Percentiles rank a stretch among this genome's conserved stretches.
Evolutionary conservation across 2,113 vertebrate species (phyloP).

Genomic region (zebrafish (Danio rerio)): GRCz12tu NC_133196.1:20314001-20314500

Average conservation of each 20-base stretch:
- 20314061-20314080: too few relatives aligned
- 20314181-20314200: too few relatives aligned
- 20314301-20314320: not conserved
- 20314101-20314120: too few relatives aligned
- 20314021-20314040: too few relatives aligned
- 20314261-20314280: not conserved
- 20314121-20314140: too few relatives aligned
- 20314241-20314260: not conserved
- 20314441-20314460: not conserved
- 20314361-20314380: not conserved
- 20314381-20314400: not conserved
- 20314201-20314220: too few relatives aligned
- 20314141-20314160: too few relatives aligned
- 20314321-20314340: not conserved
- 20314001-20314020: too few relatives aligned
- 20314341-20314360: not conserved
- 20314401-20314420: not conserved
- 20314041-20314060: too few relatives aligned
- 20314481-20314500: slow-evolving; percentile 1
- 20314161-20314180: too few relatives aligned
- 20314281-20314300: not conserved
- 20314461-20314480: not conserved
- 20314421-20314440: not conserved
- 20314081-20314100: too few relatives aligned
- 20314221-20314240: not conserved